A percentile compares a stretch with the other conserved stretches of the same genome.
phyloP scores from a whole-genome alignment of 2,113 vertebrate species.

The Rhabdomys dilectus region DNA sequence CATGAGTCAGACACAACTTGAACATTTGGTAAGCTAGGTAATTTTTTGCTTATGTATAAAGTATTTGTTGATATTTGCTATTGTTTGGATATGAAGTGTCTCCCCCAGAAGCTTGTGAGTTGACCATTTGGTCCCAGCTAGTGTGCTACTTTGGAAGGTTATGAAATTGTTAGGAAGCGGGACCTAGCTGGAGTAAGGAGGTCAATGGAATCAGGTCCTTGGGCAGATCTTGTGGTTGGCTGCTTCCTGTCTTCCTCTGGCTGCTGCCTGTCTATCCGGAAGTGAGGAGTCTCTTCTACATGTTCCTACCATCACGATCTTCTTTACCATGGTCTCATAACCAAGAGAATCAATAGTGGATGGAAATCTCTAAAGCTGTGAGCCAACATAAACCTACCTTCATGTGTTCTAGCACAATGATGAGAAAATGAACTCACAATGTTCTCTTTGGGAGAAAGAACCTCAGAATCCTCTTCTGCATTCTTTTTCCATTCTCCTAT shows the following conservation, averaged over 20 bases:
- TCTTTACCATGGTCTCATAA: neutral
- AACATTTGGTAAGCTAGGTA: neutral
- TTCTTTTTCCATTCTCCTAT: neutral
- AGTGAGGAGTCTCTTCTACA: neutral
- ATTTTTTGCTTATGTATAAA: neutral
- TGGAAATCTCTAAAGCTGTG: neutral
- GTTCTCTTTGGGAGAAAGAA: neutral
- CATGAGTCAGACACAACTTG: neutral
- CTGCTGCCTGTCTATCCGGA: neutral
- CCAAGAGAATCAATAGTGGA: neutral
- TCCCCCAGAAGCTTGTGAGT: neutral
- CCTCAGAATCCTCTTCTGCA: neutral
- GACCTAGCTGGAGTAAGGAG: neutral
- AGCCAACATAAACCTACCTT: neutral
- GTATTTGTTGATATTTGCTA: neutral
- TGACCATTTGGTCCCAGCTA: neutral
- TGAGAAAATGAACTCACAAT: neutral
- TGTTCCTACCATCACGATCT: neutral
- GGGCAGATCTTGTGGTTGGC: neutral
- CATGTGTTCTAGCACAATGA: neutral
- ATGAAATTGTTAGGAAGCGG: neutral
- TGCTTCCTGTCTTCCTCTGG: neutral
- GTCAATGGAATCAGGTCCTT: neutral
- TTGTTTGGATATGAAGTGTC: neutral
- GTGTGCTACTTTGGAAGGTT: neutral